phyloP scores from a whole-genome alignment of 2,797 vertebrate genomes.

The Carapus acus region DNA sequence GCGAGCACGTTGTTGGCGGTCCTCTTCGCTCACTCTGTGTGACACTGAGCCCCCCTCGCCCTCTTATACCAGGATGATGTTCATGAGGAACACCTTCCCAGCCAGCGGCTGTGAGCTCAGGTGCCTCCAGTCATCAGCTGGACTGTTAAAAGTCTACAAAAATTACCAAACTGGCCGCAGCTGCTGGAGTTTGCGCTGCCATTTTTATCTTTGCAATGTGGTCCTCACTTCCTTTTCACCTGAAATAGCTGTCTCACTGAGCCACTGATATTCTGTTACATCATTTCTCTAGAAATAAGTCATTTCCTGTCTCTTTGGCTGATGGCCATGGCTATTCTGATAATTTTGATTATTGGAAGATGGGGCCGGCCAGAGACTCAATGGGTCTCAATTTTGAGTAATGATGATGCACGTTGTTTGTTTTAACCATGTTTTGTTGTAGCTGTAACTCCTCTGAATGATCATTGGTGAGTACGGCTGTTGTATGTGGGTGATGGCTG shows the following conservation, averaged over 20 bases:
- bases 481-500: constrained; percentile 32
- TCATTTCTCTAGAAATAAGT: constrained; percentile 33
- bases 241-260: constrained; percentile 32
- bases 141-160: too few relatives aligned
- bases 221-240: constrained; percentile 12
- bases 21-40: neutral
- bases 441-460: constrained; percentile 29
- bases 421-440: constrained; percentile 30
- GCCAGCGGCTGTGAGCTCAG: too few relatives aligned
- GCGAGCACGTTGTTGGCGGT: constrained; percentile 39
- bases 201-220: too few relatives aligned
- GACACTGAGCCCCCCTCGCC: too few relatives aligned
- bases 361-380: constrained; percentile 37
- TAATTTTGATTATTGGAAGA: constrained; percentile 41
- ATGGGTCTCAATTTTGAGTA: constrained; percentile 46
- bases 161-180: too few relatives aligned
- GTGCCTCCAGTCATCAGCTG: too few relatives aligned
- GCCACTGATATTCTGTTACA: constrained; percentile 37
- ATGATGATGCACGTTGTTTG: constrained; percentile 33
- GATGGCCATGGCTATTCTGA: constrained; percentile 35
- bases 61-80: too few relatives aligned
- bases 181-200: too few relatives aligned
- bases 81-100: too few relatives aligned
- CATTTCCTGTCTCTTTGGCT: constrained; percentile 42
- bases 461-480: constrained; percentile 12